Evolutionary conservation across 2,888 invertebrate genomes (phyloP), one percentile per base, ranked within the genome.

Genomic region (Xiphydria camelus): DNA sequence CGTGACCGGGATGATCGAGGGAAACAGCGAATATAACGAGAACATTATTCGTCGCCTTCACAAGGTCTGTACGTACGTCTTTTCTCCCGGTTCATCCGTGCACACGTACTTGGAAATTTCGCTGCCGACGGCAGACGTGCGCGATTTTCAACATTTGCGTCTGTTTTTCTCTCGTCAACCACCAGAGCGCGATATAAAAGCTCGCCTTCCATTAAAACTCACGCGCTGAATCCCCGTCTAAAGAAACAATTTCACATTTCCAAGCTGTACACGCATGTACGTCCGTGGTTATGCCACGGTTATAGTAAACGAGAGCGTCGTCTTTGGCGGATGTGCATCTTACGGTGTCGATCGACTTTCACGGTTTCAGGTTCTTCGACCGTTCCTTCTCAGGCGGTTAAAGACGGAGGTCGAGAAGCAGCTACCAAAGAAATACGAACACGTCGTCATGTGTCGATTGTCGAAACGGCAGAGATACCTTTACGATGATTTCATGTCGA

Each of bases 401-500:
- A 97, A 97, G 78, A 84, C 83, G 42, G 95, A 97, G 80, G 97
- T 97, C 47, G 97, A 97, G 78, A 94, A 95, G 68, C 96, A 98
- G 80, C 86, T 98, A 85, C 97, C 97, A 48, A 88, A 88, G 75
- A 98, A 98, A 78, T 94, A 91, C 77, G 97, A 98, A 76, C 95
- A 95, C 78, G 87, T 97, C 57, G 82, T 97, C 17, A 85, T 93
- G 84, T 97, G 96, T 70, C 83, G 93, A 37, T 82, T 99, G 59
- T 94, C 98, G 23, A 95, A 95, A 77, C 83, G 99, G 23, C 99
- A 99, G 77, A 84, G 98, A 53, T 96, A 86, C 80, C 83, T 99
- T 47, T 99, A 99, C 79, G 98, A 99, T 78, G 99, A 99, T 77
- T 99, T 98, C 79, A 98, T 99, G 97, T 89, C 94, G 41, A 85